These are phyloP conservation scores for Erpetoichthys calabaricus DNA, from an alignment of 2,797 vertebrate species.

Conservation along the genomic window DNA sequence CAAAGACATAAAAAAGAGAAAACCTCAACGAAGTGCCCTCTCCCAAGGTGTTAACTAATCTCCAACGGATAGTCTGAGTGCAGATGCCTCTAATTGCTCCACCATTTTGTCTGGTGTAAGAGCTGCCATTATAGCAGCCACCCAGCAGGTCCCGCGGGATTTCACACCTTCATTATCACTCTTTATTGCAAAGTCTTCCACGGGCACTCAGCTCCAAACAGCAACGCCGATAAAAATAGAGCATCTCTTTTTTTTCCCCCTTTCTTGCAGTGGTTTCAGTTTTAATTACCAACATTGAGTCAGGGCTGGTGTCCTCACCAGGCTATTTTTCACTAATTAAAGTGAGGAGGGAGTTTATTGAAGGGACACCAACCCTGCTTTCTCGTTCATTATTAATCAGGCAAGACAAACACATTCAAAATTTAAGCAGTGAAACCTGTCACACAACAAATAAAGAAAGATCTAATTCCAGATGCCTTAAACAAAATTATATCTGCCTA, in stretches of 20 bases:
- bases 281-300: constrained; percentile 90
- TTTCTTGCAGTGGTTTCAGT: constrained; percentile 81
- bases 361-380: constrained; percentile 78
- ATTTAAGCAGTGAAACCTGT: constrained; percentile 88
- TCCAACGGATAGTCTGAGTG: constrained; percentile 67
- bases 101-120: constrained; percentile 79
- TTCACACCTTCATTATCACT: constrained; percentile 97
- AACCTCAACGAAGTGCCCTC: constrained; percentile 57
- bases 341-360: constrained; percentile 79
- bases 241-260: constrained; percentile 37
- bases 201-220: constrained; percentile 75
- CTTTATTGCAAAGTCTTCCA: constrained; percentile 86
- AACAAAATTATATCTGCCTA: too few species aligned
- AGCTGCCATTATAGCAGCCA: constrained; percentile 78
- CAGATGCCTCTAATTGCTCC: constrained; percentile 82
- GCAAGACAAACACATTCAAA: constrained; percentile 92
- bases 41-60: constrained; percentile 79
- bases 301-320: constrained; percentile 71
- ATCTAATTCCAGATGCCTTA: too few species aligned
- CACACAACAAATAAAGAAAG: constrained; percentile 32
- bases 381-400: constrained; percentile 95
- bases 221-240: constrained; percentile 87
- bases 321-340: constrained; percentile 87
- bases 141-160: constrained; percentile 73
- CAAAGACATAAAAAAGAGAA: constrained; percentile 36